phyloP scores from a whole-genome alignment of 2,888 invertebrate genomes.

The Tricholauxania praeusta region DNA sequence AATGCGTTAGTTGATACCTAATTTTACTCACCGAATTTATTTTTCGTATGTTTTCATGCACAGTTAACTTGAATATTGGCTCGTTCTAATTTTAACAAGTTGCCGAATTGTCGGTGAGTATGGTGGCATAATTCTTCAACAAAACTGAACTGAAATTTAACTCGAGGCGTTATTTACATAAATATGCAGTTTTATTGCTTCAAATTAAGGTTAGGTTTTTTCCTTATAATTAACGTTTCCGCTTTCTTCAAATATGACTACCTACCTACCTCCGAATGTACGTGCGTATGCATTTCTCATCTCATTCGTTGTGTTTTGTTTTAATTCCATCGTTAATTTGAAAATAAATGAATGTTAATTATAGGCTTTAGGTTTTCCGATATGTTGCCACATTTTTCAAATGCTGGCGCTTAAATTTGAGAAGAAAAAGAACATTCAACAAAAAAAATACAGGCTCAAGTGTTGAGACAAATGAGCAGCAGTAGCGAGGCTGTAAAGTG shows the following conservation, averaged over 20 bases:
- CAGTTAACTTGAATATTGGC: too few relatives aligned
- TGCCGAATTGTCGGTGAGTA: too few relatives aligned
- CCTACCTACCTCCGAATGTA: neutral
- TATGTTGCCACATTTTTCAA: conserved; percentile 11
- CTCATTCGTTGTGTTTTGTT: conserved; percentile 18
- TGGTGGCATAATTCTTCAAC: too few relatives aligned
- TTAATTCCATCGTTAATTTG: conserved; percentile 50
- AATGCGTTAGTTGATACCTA: too few relatives aligned
- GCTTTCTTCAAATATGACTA: conserved; percentile 1
- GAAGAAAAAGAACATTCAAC: neutral
- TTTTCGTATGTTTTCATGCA: too few relatives aligned
- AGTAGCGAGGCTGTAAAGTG: conserved; percentile 38
- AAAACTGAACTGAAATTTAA: too few relatives aligned
- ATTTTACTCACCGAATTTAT: too few relatives aligned
- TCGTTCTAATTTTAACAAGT: too few relatives aligned
- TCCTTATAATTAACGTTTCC: conserved; percentile 4
- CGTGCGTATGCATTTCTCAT: neutral
- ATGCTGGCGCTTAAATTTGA: conserved; percentile 2
- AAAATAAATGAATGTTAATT: conserved; percentile 63
- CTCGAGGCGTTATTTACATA: conserved; percentile 10
- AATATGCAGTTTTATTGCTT: conserved; percentile 5
- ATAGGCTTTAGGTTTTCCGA: conserved; percentile 50
- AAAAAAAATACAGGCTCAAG: neutral
- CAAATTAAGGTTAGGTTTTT: neutral
- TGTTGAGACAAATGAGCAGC: neutral